phyloP scores from a whole-genome alignment of 1,140 invertebrate species.

The Nasonia longicornis region DNA sequence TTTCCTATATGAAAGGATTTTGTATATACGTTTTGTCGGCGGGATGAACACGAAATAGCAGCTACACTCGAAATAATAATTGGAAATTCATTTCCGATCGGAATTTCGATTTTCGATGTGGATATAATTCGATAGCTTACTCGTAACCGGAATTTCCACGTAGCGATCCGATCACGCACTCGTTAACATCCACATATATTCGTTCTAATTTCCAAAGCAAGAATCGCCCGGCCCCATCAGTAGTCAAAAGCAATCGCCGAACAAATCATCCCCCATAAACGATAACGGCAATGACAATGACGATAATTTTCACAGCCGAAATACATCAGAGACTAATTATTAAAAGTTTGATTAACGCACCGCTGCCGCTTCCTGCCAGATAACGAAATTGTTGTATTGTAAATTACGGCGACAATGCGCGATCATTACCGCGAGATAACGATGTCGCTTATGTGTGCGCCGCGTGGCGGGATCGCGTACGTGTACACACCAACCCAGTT shows the following conservation, averaged over 20 bases:
- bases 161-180: background rate
- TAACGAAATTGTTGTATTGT: constrained; percentile 11
- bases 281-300: background rate
- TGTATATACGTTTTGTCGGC: too few relatives aligned
- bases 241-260: background rate
- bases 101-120: background rate
- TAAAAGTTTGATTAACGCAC: constrained; percentile 19
- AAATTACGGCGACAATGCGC: constrained; percentile 25
- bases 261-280: background rate
- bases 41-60: too few relatives aligned
- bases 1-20: background rate
- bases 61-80: too few relatives aligned
- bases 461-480: background rate
- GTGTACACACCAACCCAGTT: background rate
- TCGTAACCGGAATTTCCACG: background rate
- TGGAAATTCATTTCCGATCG: too few relatives aligned
- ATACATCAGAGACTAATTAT: constrained; percentile 24
- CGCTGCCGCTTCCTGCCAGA: background rate
- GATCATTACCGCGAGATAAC: constrained; percentile 26
- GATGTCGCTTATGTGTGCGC: background rate
- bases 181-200: background rate
- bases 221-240: background rate
- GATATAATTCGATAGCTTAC: background rate
- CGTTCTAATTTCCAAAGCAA: background rate
- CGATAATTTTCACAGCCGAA: constrained; percentile 12